Evolutionary conservation across 2,888 invertebrate species (phyloP).

Genomic region (Luperina nickerlii): DNA sequence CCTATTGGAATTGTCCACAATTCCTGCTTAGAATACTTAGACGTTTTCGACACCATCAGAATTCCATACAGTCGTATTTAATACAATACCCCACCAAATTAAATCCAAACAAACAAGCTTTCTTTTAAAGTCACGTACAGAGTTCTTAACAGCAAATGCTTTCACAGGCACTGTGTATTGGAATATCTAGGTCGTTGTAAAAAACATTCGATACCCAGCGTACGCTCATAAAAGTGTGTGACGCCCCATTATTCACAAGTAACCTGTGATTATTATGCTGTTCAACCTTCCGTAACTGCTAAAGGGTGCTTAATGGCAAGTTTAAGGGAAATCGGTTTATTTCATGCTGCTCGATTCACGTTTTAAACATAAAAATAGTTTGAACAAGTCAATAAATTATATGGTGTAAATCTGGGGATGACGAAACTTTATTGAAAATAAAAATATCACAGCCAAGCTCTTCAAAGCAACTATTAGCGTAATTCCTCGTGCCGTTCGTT

Average conservation of each 20-base stretch:
- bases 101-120: slow-evolving; percentile 24
- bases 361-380: slow-evolving; percentile 6
- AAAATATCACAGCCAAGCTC: slow-evolving; percentile 16
- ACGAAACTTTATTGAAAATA: slow-evolving; percentile 22
- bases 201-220: slow-evolving; percentile 51
- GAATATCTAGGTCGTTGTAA: slow-evolving; percentile 64
- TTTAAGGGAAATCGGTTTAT: slow-evolving; percentile 19
- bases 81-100: background rate
- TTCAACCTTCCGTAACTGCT: slow-evolving; percentile 57
- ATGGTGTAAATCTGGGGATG: slow-evolving; percentile 19
- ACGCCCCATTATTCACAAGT: slow-evolving; percentile 54
- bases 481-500: slow-evolving; percentile 13
- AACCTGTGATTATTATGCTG: slow-evolving; percentile 62
- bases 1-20: background rate
- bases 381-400: background rate
- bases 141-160: slow-evolving; percentile 36
- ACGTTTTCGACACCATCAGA: background rate
- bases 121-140: slow-evolving; percentile 35
- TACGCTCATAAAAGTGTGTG: slow-evolving; percentile 55
- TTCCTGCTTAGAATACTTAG: background rate
- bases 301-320: slow-evolving; percentile 54
- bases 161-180: slow-evolving; percentile 50
- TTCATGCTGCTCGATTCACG: background rate
- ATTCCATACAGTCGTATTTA: background rate
- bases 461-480: slow-evolving; percentile 15